Conservation (phyloP, 2,113 vertebrate species). For the Corapipo altera region DNA sequence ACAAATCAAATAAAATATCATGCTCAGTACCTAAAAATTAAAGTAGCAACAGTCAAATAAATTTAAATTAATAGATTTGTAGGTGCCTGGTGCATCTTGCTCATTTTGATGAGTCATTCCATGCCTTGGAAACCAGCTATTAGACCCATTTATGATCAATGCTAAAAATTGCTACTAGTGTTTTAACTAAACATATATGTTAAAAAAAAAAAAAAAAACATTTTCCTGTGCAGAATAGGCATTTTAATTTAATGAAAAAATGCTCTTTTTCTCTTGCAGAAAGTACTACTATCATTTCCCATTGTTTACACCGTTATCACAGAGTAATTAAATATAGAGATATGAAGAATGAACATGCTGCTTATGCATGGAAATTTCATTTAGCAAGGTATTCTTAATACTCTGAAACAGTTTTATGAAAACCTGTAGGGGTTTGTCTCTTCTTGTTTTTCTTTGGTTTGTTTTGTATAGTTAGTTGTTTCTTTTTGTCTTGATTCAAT, state of each 20-base stretch:
- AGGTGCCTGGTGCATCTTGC: not conserved
- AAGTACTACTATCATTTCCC: not conserved
- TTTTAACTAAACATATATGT: not conserved
- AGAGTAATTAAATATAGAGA: not conserved
- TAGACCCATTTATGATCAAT: not conserved
- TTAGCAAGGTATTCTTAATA: not conserved
- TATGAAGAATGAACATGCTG: not conserved
- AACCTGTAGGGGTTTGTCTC: not conserved
- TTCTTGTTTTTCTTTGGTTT: not conserved
- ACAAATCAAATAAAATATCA: not conserved
- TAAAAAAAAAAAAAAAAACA: not conserved
- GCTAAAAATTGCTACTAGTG: not conserved
- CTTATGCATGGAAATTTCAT: not conserved
- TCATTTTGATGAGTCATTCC: not conserved
- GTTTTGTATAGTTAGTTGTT: fast-evolving
- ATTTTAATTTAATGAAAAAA: not conserved
- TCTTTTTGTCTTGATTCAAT: not conserved
- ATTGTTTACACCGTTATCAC: not conserved
- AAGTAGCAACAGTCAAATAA: not conserved
- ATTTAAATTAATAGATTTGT: not conserved
- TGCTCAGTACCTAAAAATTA: not conserved
- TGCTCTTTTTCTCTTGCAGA: not conserved
- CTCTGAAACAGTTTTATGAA: not conserved
- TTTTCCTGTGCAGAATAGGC: not conserved
- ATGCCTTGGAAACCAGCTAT: not conserved